These are phyloP conservation scores for Carcharodon carcharias DNA, from an alignment of 2,797 vertebrate genomes.

Conservation along the genomic window DNA sequence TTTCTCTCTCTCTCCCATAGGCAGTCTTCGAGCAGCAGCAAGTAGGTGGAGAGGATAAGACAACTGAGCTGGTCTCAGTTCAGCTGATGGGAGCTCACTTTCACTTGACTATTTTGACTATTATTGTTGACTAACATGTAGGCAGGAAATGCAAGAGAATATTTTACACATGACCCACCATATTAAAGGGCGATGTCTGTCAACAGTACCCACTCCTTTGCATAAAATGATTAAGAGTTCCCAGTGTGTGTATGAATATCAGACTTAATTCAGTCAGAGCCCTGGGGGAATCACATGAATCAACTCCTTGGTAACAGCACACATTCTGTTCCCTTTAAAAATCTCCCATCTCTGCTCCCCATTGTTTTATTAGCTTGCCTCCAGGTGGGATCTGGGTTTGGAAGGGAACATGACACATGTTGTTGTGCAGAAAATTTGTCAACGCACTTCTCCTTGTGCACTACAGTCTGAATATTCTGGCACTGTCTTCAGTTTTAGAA, in stretches of 20 bases:
- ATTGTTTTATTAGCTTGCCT: slow-evolving; percentile 19
- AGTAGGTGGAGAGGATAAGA: too few relatives aligned
- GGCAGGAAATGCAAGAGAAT: background rate
- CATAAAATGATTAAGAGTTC: slow-evolving; percentile 11
- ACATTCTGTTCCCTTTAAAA: slow-evolving; percentile 6
- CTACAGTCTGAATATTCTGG: too few relatives aligned
- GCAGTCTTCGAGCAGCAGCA: background rate
- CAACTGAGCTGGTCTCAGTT: background rate
- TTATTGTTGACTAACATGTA: background rate
- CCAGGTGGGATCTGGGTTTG: background rate
- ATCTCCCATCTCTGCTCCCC: background rate
- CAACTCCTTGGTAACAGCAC: slow-evolving; percentile 25
- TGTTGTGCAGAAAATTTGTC: slow-evolving; percentile 2
- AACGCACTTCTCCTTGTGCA: background rate
- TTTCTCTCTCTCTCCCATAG: background rate
- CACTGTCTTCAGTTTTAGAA: background rate
- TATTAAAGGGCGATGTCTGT: background rate
- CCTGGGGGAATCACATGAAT: background rate
- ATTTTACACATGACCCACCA: background rate
- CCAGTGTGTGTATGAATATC: background rate
- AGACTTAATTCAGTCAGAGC: too few relatives aligned
- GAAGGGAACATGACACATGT: background rate
- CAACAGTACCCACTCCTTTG: background rate
- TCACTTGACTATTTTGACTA: background rate
- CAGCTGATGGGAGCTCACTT: background rate